Conservation (phyloP, 2,888 invertebrate genomes). For the Lithophane ornitopus region DNA sequence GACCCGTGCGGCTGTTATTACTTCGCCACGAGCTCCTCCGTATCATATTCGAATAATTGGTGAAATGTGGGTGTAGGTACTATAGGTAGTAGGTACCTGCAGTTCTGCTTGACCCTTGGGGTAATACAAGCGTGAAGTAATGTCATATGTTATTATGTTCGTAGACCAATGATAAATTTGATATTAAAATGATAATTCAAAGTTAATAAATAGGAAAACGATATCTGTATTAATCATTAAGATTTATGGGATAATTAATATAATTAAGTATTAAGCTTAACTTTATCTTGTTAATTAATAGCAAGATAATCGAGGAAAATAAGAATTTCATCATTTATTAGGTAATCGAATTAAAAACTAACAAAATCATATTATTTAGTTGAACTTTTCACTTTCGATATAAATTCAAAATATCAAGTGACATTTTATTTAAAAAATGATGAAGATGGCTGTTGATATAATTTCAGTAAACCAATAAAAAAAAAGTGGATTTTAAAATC, state of each 20-base stretch:
- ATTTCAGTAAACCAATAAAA: no score
- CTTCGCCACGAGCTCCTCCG: no score
- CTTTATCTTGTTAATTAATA: constrained; percentile 4
- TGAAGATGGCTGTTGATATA: no score
- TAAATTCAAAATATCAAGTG: not conserved
- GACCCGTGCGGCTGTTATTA: no score
- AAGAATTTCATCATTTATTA: not conserved
- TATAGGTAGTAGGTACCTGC: not conserved
- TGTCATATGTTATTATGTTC: not conserved
- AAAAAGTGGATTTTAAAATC: not conserved
- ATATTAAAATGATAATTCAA: not conserved
- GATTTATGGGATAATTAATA: constrained; percentile 41
- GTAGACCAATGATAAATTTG: not conserved
- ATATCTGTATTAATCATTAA: constrained; percentile 26
- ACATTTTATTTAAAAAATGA: no score
- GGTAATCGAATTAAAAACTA: not conserved
- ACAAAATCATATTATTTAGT: not conserved
- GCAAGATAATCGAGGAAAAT: not conserved
- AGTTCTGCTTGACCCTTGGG: not conserved
- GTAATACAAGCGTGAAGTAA: not conserved
- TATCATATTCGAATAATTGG: not conserved
- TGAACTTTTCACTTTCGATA: not conserved
- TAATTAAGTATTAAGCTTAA: constrained; percentile 26
- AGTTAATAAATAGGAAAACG: constrained; percentile 16
- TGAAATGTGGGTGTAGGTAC: not conserved